A percentile compares a stretch with the other conserved stretches of the same genome.
Conservation (phyloP, 2,797 vertebrate species). For the Danio tinwini region DNA sequence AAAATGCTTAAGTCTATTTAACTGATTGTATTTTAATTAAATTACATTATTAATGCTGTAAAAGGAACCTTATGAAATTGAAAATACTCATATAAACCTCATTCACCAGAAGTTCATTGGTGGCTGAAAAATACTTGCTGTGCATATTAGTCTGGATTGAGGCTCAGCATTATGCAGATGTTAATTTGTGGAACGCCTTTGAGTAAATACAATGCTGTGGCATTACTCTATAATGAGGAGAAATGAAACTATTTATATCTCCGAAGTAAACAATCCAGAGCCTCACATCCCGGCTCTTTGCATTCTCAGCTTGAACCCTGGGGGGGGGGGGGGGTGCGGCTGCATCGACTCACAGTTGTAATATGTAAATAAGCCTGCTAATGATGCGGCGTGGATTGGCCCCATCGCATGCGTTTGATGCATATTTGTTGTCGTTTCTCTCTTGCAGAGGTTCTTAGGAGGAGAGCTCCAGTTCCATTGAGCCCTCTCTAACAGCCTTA, state of each 20-base stretch:
- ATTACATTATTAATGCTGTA: no score
- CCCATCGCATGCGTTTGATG: constrained; percentile 2
- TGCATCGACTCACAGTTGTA: constrained; percentile 25
- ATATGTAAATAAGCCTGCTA: constrained; percentile 49
- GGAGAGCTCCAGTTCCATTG: constrained; percentile 50
- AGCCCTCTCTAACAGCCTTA: constrained; percentile 62
- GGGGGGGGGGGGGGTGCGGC: constrained; percentile 1
- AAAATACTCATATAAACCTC: no score
- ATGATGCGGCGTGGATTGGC: constrained; percentile 18
- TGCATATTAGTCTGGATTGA: not conserved
- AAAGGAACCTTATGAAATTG: no score
- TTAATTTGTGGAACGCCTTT: not conserved
- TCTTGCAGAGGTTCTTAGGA: constrained; percentile 31
- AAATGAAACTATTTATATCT: constrained; percentile 55
- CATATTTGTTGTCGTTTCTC: constrained; percentile 9
- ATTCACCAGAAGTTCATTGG: no score
- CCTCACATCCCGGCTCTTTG: not conserved
- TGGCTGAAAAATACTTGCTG: no score
- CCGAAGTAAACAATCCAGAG: constrained; percentile 41
- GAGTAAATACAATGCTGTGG: constrained; percentile 28
- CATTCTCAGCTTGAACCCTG: constrained; percentile 8
- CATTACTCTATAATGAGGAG: constrained; percentile 43
- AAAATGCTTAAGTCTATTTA: no score
- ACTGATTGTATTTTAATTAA: no score
- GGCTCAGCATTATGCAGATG: not conserved